Percentiles rank a stretch among this genome's conserved stretches.
Conservation (phyloP, 2,888 invertebrate species). For the Pristionchus mayeri region DNA sequence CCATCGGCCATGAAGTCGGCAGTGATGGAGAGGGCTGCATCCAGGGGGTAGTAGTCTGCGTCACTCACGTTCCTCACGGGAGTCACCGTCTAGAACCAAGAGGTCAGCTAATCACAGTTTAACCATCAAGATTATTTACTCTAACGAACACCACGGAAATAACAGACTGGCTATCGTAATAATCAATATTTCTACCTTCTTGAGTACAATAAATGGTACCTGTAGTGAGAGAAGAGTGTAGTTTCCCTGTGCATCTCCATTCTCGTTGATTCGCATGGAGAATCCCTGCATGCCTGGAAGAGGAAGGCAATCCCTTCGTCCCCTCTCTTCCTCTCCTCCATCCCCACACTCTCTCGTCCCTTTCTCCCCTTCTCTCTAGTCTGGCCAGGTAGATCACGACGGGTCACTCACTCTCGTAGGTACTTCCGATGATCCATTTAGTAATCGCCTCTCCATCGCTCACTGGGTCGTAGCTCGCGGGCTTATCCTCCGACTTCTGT, state of each 20-base stretch:
- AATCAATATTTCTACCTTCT: background rate
- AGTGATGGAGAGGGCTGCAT: slow-evolving; percentile 68
- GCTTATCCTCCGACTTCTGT: slow-evolving; percentile 20
- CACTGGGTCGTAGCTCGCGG: slow-evolving; percentile 58
- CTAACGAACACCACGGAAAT: no score
- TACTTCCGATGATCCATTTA: slow-evolving; percentile 85
- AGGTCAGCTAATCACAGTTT: background rate
- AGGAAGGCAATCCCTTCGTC: background rate
- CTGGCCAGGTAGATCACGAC: slow-evolving; percentile 78
- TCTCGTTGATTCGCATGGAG: slow-evolving; percentile 88
- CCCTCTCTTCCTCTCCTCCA: background rate
- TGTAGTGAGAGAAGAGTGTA: slow-evolving; percentile 89
- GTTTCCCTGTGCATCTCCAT: slow-evolving; percentile 93
- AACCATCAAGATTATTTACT: no score
- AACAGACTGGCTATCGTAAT: background rate
- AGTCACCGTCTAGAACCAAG: background rate
- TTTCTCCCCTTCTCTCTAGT: background rate
- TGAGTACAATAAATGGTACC: slow-evolving; percentile 52
- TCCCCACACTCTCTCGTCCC: background rate
- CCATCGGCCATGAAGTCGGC: slow-evolving; percentile 69
- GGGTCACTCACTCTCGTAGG: slow-evolving; percentile 76
- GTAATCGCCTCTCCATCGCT: slow-evolving; percentile 86
- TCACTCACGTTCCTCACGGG: slow-evolving; percentile 50
- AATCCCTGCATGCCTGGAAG: slow-evolving; percentile 91
- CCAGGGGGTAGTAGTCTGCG: slow-evolving; percentile 71